Conservation (phyloP, 30 jellyfish, hydroid and myxozoan genomes). For the Rhopilema esculentum region DNA sequence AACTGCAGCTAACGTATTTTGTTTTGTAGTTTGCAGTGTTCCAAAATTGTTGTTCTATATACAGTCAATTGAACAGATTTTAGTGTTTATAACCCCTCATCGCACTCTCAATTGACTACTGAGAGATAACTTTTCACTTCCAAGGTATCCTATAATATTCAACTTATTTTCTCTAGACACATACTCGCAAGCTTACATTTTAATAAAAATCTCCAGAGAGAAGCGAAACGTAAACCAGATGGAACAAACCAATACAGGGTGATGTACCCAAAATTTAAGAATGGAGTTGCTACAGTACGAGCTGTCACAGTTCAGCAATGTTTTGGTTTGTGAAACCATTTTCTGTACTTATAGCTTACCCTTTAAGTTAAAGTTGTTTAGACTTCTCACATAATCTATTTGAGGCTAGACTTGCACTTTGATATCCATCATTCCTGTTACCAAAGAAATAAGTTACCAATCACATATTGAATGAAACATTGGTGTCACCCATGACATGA, state of each 20-base stretch:
- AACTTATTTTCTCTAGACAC: conserved; percentile 10
- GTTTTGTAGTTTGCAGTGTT: not conserved
- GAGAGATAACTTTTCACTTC: not conserved
- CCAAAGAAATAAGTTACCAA: not conserved
- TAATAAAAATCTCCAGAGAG: conserved; percentile 42
- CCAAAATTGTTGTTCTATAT: not conserved
- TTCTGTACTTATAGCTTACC: not conserved
- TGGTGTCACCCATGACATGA: not conserved
- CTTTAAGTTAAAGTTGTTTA: not conserved
- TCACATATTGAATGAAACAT: not conserved
- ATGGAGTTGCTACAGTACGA: conserved; percentile 45
- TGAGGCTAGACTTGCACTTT: not conserved
- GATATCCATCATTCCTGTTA: not conserved
- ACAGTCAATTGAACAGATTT: not conserved
- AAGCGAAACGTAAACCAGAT: conserved; percentile 23
- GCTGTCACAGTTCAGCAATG: conserved; percentile 18
- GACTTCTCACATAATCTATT: not conserved
- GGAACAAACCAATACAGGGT: conserved; percentile 33
- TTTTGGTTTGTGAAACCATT: conserved; percentile 9
- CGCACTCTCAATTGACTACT: not conserved
- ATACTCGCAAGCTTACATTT: conserved; percentile 48
- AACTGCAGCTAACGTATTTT: not conserved
- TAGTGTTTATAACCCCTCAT: not conserved
- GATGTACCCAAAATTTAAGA: conserved; percentile 39
- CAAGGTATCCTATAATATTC: not conserved